Conservation (phyloP, 2,888 invertebrate species). For the Nymphalis polychloros region DNA sequence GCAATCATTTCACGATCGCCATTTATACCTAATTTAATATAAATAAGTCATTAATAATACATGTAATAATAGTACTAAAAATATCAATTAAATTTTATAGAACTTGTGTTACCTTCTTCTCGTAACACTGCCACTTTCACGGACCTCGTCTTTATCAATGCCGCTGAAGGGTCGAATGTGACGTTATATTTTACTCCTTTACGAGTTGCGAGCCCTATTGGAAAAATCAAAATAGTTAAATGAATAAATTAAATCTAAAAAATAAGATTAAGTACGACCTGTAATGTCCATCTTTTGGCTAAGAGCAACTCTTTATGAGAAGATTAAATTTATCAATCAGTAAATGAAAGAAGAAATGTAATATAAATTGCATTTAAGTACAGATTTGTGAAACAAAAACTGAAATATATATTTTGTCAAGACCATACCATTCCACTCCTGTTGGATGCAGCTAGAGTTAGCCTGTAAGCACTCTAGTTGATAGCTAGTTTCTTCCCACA, state of each 20-base stretch:
- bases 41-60: background rate
- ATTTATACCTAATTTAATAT: conserved; percentile 84
- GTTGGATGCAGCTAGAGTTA: conserved; percentile 87
- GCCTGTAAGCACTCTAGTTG: conserved; percentile 93
- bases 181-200: conserved; percentile 87
- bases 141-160: conserved; percentile 71
- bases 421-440: conserved; percentile 86
- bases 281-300: too few species aligned
- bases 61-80: too few species aligned
- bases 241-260: background rate
- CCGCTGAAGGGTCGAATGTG: conserved; percentile 85
- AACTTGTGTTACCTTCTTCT: conserved; percentile 88
- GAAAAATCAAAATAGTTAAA: background rate
- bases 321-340: background rate
- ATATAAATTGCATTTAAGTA: too few species aligned
- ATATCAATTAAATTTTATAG: background rate
- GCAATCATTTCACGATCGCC: conserved; percentile 99
- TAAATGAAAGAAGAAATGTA: too few species aligned
- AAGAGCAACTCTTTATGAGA: too few species aligned
- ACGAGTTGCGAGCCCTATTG: conserved; percentile 82
- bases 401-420: background rate
- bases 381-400: too few species aligned
- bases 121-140: conserved; percentile 94
- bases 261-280: too few species aligned
- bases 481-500: conserved; percentile 98